Base-by-base conservation (phyloP, 2,888 invertebrate genomes). In the Copidosoma aretas region DNA sequence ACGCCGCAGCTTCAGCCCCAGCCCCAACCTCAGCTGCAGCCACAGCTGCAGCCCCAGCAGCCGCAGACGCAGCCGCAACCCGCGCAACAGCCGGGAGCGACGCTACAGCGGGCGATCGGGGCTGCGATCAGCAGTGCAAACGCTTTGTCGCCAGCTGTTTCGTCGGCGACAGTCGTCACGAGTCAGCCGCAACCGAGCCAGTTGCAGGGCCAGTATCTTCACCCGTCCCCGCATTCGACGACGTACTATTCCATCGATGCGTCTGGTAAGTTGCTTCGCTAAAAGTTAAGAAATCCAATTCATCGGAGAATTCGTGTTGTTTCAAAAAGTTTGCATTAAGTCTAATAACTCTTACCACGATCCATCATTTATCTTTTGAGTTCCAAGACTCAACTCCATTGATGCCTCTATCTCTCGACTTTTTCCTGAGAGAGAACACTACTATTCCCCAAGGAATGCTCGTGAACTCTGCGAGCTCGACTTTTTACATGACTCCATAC, bases 171-270 rank as follows among this genome's bases (percentile, higher is more conserved):
- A 24, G 56, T 64, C 1, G 59, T 64, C 0, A 68, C 69, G 39
- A 71, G 72, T 60, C 66, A 77, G 57, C 81, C 80, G 64, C 43
- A 46, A 12, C 67, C 80, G 17, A 75, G 79, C 54, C 82, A 80
- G 71, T 77, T 79, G 63, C 77, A 80, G 68, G 77, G 79, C 64
- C 77, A 80, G 66, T 82, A 81, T 60, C 52, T 81, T 64, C 80
- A 80, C 74, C 74, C 80, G 53, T 15, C 43, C 15, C 80, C 81
- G 14, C 80, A 78, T 60, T 78, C 79, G 3, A 78, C 80, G 17
- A 81, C 81, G 41, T 82, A 82, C 68, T 82, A 81, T 71, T 82
- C 82, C 15, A 78, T 82, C 52, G 81, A 81, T 43, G 69, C 80
- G n/a, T 76, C 79, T 60, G 80, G 82, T 82, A 69, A 73, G 75